A percentile compares a stretch with the other conserved stretches of the same genome.
phyloP scores from a whole-genome alignment of 2,888 invertebrate genomes.

The Eupithecia vulgata region DNA sequence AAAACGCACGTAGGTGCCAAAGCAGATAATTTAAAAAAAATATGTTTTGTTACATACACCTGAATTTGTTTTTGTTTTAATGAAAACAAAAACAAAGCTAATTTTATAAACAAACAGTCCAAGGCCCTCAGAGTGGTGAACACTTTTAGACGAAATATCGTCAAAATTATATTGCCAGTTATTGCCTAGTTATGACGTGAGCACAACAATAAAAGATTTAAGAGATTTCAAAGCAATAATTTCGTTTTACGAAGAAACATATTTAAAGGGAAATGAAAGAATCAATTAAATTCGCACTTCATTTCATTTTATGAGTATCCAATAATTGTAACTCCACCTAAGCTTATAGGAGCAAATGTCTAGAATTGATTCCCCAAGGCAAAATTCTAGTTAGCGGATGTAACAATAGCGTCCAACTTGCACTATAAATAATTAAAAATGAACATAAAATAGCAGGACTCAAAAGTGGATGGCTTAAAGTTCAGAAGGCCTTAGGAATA shows the following conservation, averaged over 20 bases:
- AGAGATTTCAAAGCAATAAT: background rate
- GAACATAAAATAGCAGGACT: background rate
- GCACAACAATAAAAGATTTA: background rate
- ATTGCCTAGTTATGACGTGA: background rate
- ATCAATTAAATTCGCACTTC: slow-evolving; percentile 10
- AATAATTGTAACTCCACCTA: slow-evolving; percentile 6
- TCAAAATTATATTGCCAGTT: background rate
- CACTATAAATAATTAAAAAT: background rate
- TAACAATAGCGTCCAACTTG: background rate
- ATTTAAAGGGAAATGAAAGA: background rate
- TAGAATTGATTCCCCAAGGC: background rate
- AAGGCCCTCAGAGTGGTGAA: too few species aligned
- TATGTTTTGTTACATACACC: too few species aligned
- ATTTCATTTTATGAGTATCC: slow-evolving; percentile 13
- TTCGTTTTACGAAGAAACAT: background rate
- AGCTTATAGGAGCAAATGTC: background rate
- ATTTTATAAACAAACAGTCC: too few species aligned
- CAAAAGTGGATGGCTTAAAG: background rate
- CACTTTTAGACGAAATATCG: background rate
- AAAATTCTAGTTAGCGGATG: background rate
- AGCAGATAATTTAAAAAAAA: background rate
- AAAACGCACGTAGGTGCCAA: background rate
- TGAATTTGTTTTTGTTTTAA: too few species aligned
- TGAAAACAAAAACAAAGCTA: too few species aligned
- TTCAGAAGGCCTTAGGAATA: too few species aligned